Evolutionary conservation across 1,140 invertebrate genomes (phyloP).

Genomic region (Neodiprion virginianus): DNA sequence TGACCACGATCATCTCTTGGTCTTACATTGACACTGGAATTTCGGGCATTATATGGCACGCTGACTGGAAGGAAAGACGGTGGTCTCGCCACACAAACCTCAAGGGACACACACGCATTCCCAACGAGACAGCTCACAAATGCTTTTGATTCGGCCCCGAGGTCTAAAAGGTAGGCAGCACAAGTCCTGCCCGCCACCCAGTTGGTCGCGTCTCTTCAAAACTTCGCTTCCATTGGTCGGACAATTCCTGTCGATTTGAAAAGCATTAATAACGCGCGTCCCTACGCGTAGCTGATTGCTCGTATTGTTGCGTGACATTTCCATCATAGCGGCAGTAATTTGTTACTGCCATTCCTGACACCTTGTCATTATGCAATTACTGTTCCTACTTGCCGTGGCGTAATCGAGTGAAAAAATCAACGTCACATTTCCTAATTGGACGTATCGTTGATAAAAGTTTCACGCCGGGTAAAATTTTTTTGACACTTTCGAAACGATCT

Average conservation of each 20-base stretch:
- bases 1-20: not conserved
- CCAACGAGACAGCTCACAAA: slow-evolving; percentile 13
- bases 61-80: not conserved
- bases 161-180: not conserved
- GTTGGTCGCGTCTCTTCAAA: slow-evolving; percentile 8
- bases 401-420: slow-evolving; percentile 4
- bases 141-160: not conserved
- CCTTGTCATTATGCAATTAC: slow-evolving; percentile 9
- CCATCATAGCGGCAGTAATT: slow-evolving; percentile 7
- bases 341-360: slow-evolving; percentile 9
- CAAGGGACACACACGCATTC: not conserved
- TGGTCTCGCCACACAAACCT: slow-evolving; percentile 1
- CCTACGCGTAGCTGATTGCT: slow-evolving; percentile 10
- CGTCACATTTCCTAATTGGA: not conserved
- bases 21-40: not conserved
- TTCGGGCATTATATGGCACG: not conserved
- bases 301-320: slow-evolving; percentile 15
- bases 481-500: too few species aligned
- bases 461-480: too few species aligned
- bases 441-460: not conserved
- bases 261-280: slow-evolving; percentile 4
- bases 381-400: not conserved
- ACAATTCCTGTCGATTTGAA: slow-evolving; percentile 10
- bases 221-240: not conserved
- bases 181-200: not conserved